These are phyloP conservation scores for Podiceps cristatus DNA, from an alignment of 2,113 vertebrate species.

Conservation along the genomic window DNA sequence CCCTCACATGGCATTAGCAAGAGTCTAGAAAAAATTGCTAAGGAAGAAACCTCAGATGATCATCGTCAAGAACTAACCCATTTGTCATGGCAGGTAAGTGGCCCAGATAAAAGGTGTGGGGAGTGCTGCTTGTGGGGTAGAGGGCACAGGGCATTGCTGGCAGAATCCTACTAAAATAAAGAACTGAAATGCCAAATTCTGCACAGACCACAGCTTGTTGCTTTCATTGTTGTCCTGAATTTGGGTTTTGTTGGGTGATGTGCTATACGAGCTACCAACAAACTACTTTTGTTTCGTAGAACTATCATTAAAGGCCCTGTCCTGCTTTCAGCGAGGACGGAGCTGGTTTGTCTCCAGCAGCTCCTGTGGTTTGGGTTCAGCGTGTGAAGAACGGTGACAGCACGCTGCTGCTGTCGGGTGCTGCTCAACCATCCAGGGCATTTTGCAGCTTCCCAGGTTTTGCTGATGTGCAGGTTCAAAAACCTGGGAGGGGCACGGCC, in stretches of 20 bases:
- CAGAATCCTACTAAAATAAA: not conserved
- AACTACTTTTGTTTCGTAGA: not conserved
- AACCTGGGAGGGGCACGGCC: too few relatives aligned
- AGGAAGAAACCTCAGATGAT: not conserved
- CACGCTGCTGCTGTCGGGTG: too few relatives aligned
- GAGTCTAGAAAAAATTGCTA: not conserved
- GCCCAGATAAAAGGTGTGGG: not conserved
- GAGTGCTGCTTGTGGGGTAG: not conserved
- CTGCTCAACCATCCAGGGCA: too few relatives aligned
- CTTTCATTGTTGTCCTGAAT: not conserved
- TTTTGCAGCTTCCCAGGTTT: too few relatives aligned
- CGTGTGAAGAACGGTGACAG: too few relatives aligned
- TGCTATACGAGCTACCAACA: not conserved
- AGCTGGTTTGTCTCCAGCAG: too few relatives aligned
- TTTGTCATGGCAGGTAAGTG: slow-evolving; percentile 53
- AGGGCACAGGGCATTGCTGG: not conserved
- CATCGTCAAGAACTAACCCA: not conserved
- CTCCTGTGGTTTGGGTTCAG: too few relatives aligned
- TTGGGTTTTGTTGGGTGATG: not conserved
- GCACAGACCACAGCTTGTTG: not conserved
- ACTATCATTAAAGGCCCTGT: not conserved
- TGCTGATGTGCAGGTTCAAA: too few relatives aligned
- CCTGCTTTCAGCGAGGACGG: too few relatives aligned
- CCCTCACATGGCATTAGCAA: not conserved
- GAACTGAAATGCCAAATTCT: not conserved